These are phyloP conservation scores for Muscicapa adusta DNA, from an alignment of 2,113 vertebrate genomes.

Conservation along the genomic window DNA sequence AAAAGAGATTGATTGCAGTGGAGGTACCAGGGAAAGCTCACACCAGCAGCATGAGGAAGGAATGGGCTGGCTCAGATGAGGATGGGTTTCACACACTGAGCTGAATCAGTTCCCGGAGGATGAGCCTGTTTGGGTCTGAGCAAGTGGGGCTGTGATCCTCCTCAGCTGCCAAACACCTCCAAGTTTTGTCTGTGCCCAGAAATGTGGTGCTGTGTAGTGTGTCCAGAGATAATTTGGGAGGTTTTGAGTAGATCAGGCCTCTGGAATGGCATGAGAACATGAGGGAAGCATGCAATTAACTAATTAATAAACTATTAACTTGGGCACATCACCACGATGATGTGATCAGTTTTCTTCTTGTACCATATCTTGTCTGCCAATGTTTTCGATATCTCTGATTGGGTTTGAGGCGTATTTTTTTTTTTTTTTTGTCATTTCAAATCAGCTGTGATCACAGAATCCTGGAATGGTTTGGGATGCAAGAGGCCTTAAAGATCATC, in stretches of 20 bases:
- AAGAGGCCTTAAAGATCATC: background rate
- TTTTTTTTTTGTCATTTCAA: background rate
- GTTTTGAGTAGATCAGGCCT: background rate
- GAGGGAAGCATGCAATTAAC: background rate
- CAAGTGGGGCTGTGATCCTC: rapidly evolving
- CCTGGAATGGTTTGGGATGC: background rate
- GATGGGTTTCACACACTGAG: background rate
- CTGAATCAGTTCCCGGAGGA: background rate
- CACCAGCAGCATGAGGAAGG: background rate
- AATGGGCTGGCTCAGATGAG: background rate
- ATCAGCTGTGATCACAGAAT: background rate
- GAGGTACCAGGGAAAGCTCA: background rate
- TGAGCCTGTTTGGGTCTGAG: background rate
- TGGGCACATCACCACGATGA: background rate
- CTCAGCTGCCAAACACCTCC: background rate
- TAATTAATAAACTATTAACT: background rate
- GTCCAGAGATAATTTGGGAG: background rate
- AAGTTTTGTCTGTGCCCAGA: background rate
- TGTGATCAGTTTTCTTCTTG: background rate
- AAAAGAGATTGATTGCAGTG: background rate
- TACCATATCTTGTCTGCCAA: rapidly evolving
- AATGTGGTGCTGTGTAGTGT: background rate
- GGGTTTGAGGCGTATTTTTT: background rate
- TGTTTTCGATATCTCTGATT: background rate
- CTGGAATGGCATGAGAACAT: background rate